Base-by-base conservation (phyloP, 2,888 invertebrate genomes). In the Odontocolon sp. region DNA sequence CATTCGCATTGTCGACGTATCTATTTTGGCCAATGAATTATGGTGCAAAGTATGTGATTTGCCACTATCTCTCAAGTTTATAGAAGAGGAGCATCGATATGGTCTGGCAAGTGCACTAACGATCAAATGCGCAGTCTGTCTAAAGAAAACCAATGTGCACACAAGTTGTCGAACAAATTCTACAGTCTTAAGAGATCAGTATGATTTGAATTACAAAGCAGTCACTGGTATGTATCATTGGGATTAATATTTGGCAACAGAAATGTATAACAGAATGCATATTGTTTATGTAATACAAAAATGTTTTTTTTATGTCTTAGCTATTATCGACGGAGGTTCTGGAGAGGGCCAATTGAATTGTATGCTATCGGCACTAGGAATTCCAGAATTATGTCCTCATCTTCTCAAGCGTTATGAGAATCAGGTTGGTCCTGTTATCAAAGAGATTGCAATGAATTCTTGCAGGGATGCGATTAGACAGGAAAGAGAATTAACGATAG, bases 261-360 rank as follows among this genome's bases (percentile, higher is more conserved):
- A 33, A 54, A 23, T 16, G 16, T 1, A 52, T 52, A 28, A n/a
- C 14, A 31, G 9, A 8, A 52, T 52, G 28, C 9, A 54, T 54
- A 33, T 54, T 16, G 31, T 33, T 18, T n/a, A n/a, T n/a, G n/a
- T n/a, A n/a, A n/a, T n/a, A n/a, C n/a, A 9, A 54, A 16, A 33
- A 33, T 16, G 2, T 18, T 28, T 31, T 16, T 14, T n/a, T 3
- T 9, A 18, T 54, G 8, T 33, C 21, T 3, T 4, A 54, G 54
- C 54, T 54, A 16, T 54, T n/a, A 33, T 54, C 9, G 54, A 54
- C 18, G 54, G 33, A 54, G 54, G 54, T 54, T 54, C 54, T 18
- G 54, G 33, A 54, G 31, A n/a, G n/a, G 33, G 33, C 4, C 54
- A 54, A 54, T 4, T 33, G 9, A 54, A 54, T 14, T 18, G 18